phyloP scores from a whole-genome alignment of 2,888 invertebrate genomes.

The Hybos culiciformis region DNA sequence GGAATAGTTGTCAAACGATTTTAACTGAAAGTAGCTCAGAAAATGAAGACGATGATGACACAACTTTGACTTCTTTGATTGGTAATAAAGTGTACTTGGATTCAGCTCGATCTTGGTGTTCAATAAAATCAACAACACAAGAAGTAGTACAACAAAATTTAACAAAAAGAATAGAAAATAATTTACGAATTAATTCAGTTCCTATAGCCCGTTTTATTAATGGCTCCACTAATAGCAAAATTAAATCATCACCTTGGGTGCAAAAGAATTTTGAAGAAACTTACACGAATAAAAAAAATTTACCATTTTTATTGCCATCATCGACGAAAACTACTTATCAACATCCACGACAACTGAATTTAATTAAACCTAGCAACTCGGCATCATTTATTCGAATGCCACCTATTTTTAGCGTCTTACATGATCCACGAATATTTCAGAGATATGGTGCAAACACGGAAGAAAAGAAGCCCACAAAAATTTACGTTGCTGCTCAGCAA shows the following conservation, averaged over 20 bases:
- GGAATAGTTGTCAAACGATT: no score
- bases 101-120: no score
- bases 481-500: no score
- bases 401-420: slow-evolving; percentile 32
- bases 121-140: background rate
- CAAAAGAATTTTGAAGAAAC: background rate
- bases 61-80: background rate
- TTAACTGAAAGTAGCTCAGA: background rate
- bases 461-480: background rate
- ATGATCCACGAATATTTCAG: no score
- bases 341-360: background rate
- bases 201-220: no score
- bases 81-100: no score
- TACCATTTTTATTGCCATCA: background rate
- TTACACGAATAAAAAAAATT: background rate
- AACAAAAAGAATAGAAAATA: slow-evolving; percentile 6
- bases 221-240: no score
- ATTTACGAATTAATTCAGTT: slow-evolving; percentile 12
- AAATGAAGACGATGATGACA: background rate
- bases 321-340: no score
- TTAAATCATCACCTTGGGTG: no score
- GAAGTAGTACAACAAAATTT: slow-evolving; percentile 2
- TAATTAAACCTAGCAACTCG: background rate
- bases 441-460: no score
- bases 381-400: slow-evolving; percentile 24